Percentiles rank a stretch among this genome's conserved stretches.
phyloP scores from a whole-genome alignment of 2,113 vertebrate genomes.

The Brachyistius frenatus region DNA sequence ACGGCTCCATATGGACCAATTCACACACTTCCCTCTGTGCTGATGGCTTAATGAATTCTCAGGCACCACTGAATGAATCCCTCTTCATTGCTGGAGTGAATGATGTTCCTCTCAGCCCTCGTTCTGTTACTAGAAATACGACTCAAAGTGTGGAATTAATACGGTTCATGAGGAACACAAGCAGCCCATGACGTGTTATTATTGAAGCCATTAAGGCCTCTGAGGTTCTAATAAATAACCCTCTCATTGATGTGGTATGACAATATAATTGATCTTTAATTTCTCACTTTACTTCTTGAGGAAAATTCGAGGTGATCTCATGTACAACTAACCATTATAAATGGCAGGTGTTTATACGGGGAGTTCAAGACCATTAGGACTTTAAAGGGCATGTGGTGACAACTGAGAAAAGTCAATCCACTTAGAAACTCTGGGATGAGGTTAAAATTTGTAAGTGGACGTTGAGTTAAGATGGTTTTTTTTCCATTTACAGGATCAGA shows the following conservation, averaged over 20 bases:
- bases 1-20: constrained; percentile 9
- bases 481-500: too few species aligned
- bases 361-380: too few species aligned
- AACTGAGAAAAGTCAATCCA: too few species aligned
- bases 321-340: too few species aligned
- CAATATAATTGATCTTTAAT: too few species aligned
- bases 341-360: too few species aligned
- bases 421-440: too few species aligned
- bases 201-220: neutral
- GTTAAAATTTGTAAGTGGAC: too few species aligned
- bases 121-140: neutral
- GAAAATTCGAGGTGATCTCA: too few species aligned
- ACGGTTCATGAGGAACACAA: neutral
- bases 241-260: neutral
- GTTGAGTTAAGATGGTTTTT: too few species aligned
- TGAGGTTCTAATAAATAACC: neutral
- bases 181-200: neutral
- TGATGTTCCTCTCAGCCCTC: neutral
- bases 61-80: constrained; percentile 12
- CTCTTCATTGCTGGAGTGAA: neutral
- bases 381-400: too few species aligned
- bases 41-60: constrained; percentile 40
- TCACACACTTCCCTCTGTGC: constrained; percentile 25
- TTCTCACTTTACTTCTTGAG: too few species aligned
- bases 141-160: neutral